These are phyloP conservation scores for Pseudonaja textilis DNA, from an alignment of 2,113 vertebrate species.

Conservation along the genomic window DNA sequence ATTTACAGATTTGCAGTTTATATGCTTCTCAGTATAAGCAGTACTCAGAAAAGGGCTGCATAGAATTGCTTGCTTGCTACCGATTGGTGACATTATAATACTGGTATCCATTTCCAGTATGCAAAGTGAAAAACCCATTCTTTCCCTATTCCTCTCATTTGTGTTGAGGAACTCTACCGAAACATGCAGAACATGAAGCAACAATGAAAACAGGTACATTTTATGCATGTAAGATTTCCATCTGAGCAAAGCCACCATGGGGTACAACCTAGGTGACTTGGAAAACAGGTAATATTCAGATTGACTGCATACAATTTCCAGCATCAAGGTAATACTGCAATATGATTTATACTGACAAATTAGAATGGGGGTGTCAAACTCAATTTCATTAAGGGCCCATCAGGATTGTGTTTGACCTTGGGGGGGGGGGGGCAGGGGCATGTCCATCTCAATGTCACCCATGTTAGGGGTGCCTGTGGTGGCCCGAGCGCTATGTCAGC, in stretches of 20 bases:
- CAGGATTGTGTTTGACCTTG: too few species aligned
- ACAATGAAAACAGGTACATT: neutral
- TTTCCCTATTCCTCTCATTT: neutral
- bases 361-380: neutral
- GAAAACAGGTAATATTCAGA: neutral
- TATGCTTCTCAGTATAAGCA: neutral
- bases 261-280: neutral
- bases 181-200: neutral
- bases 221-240: neutral
- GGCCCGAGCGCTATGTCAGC: too few species aligned
- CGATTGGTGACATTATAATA: neutral
- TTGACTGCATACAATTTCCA: neutral
- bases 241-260: neutral
- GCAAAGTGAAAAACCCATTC: neutral
- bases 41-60: neutral
- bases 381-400: too few species aligned
- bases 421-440: too few species aligned
- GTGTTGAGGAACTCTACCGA: neutral
- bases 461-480: too few species aligned
- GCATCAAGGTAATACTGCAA: neutral
- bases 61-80: neutral
- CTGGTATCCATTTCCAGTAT: neutral
- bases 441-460: too few species aligned
- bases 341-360: neutral
- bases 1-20: neutral